Base-by-base conservation (phyloP, 2,888 invertebrate genomes). In the Anthoptus insignis region DNA sequence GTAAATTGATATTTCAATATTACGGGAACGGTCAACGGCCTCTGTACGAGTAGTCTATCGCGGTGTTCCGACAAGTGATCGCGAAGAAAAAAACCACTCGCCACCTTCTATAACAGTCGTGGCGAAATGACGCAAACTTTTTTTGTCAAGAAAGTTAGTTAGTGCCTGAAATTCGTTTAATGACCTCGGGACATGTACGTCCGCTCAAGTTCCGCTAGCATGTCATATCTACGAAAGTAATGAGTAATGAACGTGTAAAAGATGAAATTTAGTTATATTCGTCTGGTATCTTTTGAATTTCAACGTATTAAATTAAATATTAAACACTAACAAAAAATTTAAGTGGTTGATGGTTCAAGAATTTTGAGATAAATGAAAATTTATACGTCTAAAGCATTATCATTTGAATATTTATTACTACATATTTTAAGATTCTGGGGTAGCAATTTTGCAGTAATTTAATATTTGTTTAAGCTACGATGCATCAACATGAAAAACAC, bases 11-110 rank as follows among this genome's bases (percentile, higher is more conserved):
- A 81, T 85, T 82, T 84, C 82, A 80, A 87, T 86, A 90, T 82
- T 82, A 79, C 77, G 81, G 75, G 75, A 81, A 86, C 86, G 91
- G 92, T 93, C 92, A 91, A 90, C 76, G 93, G 83, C 88, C 92
- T 68, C 77, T 56, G 64, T 61, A 69, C 63, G 78, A 82, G 81
- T 80, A 16, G 85, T 81, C 83, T 83, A 84, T 83, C 76, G 64
- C 52, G 82, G 82, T 83, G 86, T 87, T 88, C 87, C 83, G 84
- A 87, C 87, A 86, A 87, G 83, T 85, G 83, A 83, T 83, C 82
- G 83, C 76, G 76, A 83, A 86, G 88, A 87, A 88, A 83, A n/a
- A 77, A 78, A 80, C 81, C 81, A 82, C 82, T 81, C 82, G 82
- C 81, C 67, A 73, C 57, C 64, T 64, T 32, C 57, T 42, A 58